These are phyloP conservation scores for Nannoperca obscura DNA, from an alignment of 2,797 vertebrate species.

Conservation along the genomic window DNA sequence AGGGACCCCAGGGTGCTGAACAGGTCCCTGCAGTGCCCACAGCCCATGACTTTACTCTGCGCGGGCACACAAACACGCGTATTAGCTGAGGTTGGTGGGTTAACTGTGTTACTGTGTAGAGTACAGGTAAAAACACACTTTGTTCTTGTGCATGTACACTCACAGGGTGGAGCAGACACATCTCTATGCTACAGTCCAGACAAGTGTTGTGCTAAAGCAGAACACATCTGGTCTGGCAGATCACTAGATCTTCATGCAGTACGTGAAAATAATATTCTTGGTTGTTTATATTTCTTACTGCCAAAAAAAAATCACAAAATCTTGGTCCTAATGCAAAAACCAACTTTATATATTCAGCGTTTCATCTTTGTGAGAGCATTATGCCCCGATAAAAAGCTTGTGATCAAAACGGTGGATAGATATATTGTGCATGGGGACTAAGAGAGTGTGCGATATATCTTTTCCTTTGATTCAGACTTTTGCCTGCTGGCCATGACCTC, in stretches of 20 bases:
- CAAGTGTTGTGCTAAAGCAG: neutral
- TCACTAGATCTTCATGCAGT: neutral
- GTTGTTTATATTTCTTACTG: neutral
- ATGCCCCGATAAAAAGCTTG: neutral
- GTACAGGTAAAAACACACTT: neutral
- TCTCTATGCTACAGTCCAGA: neutral
- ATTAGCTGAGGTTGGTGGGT: neutral
- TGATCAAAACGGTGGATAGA: neutral
- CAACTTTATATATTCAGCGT: neutral
- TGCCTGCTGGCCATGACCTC: neutral
- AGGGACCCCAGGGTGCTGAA: slow-evolving; percentile 92
- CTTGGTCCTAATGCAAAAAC: neutral
- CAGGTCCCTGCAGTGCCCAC: slow-evolving; percentile 94
- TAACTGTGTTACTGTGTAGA: neutral
- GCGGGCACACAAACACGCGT: slow-evolving; percentile 1
- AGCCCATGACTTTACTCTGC: slow-evolving; percentile 92
- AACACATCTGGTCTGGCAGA: neutral
- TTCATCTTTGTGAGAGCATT: neutral
- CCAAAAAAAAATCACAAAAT: neutral
- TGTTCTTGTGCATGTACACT: neutral
- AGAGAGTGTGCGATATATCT: neutral
- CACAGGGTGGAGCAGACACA: neutral
- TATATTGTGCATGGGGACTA: neutral
- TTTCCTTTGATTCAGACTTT: slow-evolving; percentile 5
- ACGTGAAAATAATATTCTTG: neutral